Conservation (phyloP, 2,888 invertebrate species). For the Macrophya alboannulata region DNA sequence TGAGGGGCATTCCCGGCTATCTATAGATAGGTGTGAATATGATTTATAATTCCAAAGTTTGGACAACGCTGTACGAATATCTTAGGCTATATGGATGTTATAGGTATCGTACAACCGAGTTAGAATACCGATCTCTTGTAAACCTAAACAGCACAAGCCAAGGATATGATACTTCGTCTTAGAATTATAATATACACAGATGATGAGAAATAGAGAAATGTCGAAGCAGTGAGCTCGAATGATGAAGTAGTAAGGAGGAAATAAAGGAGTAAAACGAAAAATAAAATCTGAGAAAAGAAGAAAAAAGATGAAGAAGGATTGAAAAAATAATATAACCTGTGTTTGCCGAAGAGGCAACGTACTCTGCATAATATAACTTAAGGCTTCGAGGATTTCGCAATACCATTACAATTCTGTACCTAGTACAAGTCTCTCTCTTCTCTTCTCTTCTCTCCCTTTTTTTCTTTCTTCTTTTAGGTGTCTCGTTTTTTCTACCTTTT, state of each 20-base stretch:
- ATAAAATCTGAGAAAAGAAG: not conserved
- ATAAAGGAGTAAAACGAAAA: not conserved
- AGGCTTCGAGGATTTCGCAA: slow-evolving; percentile 17
- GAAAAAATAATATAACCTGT: not conserved
- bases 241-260: not conserved
- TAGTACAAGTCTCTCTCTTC: not conserved
- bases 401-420: not conserved
- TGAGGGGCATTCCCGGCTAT: slow-evolving; percentile 22
- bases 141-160: slow-evolving; percentile 9
- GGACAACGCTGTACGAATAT: slow-evolving; percentile 29
- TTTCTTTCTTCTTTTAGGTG: not conserved
- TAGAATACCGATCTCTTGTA: not conserved
- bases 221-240: not conserved
- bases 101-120: not conserved
- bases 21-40: slow-evolving; percentile 56
- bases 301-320: not conserved
- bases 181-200: not conserved
- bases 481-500: not conserved
- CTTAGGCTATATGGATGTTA: not conserved
- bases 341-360: slow-evolving; percentile 33
- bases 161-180: not conserved
- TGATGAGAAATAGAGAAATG: not conserved
- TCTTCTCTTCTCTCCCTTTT: not conserved
- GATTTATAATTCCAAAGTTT: slow-evolving; percentile 56
- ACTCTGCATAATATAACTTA: slow-evolving; percentile 26